Base-by-base conservation (phyloP, 1,140 invertebrate genomes). In the Lamellibrachia luymesi region DNA sequence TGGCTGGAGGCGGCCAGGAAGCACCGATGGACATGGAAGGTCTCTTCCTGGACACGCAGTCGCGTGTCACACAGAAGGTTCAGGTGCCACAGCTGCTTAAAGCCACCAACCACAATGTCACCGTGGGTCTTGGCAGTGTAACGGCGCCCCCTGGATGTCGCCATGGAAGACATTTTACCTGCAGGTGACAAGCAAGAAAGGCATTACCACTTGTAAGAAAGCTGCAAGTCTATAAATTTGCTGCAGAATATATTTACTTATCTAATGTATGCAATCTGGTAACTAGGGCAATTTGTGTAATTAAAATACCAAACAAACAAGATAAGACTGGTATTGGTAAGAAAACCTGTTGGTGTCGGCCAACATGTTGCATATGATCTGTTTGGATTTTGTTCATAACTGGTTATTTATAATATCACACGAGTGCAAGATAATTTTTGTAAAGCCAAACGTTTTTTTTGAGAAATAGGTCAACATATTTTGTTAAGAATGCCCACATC, bases 1-100 rank as follows among this genome's bases (percentile, higher is more conserved):
- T 93, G 93, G 80, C 93, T 94, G 92, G 92, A 94, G 38, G 93
- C 92, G 17, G 93, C 93, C 90, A 94, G 64, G 91, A 91, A 94
- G 90, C 92, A 93, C 25, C 93, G 91, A 7, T 93, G 92, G 13
- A 93, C 92, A 10, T 90, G 25, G 52, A 93, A 94, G 27, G 92
- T 94, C 64, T 94, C 92, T 2, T 92, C 93, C 92, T 94, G 93
- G 7, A 94, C 93, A 7, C 93, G 27, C 8, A 94, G 92, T 49
- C 93, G 93, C 2, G 93, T 94, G 80, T 94, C 93, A 52, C 93
- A 94, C 92, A 94, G 92, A 49, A 93, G 91, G 27, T 52, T 49
- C 38, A 93, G 80, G 27, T 93, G 92, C 93, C 93, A 94, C 7
- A 94, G 90, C 50, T 92, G 50, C 92, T 94, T 92, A 52, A 94